phyloP scores from a whole-genome alignment of 1,140 invertebrate genomes.

The Aphelenchoides fujianensis region DNA sequence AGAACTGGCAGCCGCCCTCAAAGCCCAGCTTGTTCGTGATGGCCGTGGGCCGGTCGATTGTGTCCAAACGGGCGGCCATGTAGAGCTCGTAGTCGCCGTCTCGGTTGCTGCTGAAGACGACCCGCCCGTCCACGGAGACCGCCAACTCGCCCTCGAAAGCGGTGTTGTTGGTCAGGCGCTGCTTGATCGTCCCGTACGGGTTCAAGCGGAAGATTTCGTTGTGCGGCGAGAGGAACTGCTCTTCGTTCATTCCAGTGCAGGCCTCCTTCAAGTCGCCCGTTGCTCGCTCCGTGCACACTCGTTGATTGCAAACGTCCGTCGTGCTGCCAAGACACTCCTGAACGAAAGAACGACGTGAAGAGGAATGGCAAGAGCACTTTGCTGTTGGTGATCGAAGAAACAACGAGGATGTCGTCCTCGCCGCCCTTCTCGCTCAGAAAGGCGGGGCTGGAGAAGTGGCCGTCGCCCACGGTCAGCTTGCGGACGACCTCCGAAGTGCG shows the following conservation, averaged over 20 bases:
- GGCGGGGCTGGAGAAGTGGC: neutral
- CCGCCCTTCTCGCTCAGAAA: neutral
- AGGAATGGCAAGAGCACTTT: neutral
- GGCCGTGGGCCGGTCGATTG: neutral
- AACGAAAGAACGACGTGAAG: neutral
- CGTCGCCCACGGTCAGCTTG: neutral
- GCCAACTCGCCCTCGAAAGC: neutral
- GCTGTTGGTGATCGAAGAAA: neutral
- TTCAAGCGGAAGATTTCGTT: neutral
- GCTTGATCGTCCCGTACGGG: neutral
- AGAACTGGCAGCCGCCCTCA: neutral
- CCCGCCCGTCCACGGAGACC: neutral
- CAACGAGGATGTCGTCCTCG: neutral
- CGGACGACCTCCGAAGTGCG: neutral
- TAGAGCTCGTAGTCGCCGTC: neutral
- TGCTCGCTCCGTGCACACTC: too few relatives aligned
- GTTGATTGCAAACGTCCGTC: too few relatives aligned
- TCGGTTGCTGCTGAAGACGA: neutral
- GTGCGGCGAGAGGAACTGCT: neutral
- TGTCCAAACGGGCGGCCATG: neutral
- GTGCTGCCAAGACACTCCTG: neutral
- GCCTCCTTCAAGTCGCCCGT: neutral
- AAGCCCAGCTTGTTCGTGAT: neutral
- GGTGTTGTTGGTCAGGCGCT: neutral
- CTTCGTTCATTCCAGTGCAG: neutral